phyloP scores from a whole-genome alignment of 1,140 invertebrate species.

The Leptopilina boulardi region DNA sequence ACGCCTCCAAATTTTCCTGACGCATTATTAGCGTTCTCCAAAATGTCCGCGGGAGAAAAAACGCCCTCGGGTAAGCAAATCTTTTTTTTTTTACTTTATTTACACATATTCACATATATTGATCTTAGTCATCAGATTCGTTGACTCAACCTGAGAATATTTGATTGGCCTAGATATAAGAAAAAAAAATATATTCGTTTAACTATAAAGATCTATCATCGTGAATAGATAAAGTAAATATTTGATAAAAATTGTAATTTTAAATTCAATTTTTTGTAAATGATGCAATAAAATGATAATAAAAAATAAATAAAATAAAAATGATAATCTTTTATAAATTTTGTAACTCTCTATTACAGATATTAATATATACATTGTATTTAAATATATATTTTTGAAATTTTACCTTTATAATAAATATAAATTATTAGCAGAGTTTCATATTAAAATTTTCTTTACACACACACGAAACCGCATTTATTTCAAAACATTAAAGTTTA shows the following conservation, averaged over 20 bases:
- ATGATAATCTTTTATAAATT: too few relatives aligned
- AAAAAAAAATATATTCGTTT: neutral
- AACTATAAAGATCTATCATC: neutral
- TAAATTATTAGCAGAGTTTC: too few relatives aligned
- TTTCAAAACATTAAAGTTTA: neutral
- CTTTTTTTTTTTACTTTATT: neutral
- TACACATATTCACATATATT: neutral
- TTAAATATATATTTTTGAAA: too few relatives aligned
- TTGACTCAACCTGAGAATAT: neutral
- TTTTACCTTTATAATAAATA: too few relatives aligned
- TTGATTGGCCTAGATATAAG: conserved; percentile 13
- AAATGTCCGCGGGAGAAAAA: conserved; percentile 82
- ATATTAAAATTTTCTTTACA: neutral
- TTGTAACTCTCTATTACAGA: too few relatives aligned
- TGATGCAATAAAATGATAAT: too few relatives aligned
- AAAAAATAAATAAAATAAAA: too few relatives aligned
- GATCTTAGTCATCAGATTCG: neutral
- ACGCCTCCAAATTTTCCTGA: conserved; percentile 94
- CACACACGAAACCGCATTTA: neutral
- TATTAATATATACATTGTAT: too few relatives aligned
- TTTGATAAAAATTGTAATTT: neutral
- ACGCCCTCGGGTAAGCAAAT: conserved; percentile 70
- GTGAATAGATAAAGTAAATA: conserved; percentile 3
- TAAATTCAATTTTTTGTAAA: too few relatives aligned
- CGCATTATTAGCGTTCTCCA: conserved; percentile 88